phyloP scores from a whole-genome alignment of 2,113 vertebrate genomes.

The Cinclus cinclus region DNA sequence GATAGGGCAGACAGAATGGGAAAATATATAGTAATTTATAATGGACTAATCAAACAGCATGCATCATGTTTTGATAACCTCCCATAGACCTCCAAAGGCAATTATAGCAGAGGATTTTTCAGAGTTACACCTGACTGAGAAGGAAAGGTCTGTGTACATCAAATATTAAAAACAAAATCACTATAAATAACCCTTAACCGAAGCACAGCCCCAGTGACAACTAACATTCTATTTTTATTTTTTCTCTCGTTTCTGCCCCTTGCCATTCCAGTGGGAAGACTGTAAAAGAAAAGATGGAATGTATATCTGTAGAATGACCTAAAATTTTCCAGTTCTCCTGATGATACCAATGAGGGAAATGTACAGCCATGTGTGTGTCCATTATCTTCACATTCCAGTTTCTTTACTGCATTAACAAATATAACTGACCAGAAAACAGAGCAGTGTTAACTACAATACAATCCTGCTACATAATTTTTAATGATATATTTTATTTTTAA shows the following conservation, averaged over 20 bases:
- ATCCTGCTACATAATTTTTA: background rate
- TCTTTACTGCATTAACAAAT: background rate
- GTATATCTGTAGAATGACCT: background rate
- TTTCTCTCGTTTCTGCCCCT: slow-evolving; percentile 27
- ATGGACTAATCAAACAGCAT: background rate
- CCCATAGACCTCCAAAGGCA: slow-evolving; percentile 5
- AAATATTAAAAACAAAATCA: slow-evolving; percentile 60
- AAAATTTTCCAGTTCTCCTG: background rate
- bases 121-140: slow-evolving; percentile 53
- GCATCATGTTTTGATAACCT: background rate
- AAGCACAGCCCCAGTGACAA: slow-evolving; percentile 10
- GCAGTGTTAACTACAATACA: background rate
- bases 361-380: background rate
- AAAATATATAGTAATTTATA: background rate
- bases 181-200: slow-evolving; percentile 54
- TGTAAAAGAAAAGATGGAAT: background rate
- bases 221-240: background rate
- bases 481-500: background rate
- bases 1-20: background rate
- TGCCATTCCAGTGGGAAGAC: slow-evolving; percentile 4
- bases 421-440: background rate
- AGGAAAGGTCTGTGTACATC: slow-evolving; percentile 50
- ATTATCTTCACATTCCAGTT: background rate
- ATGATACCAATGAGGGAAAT: background rate
- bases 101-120: background rate